These are phyloP conservation scores for Oreortyx pictus DNA, from an alignment of 2,797 vertebrate genomes.

Conservation along the genomic window DNA sequence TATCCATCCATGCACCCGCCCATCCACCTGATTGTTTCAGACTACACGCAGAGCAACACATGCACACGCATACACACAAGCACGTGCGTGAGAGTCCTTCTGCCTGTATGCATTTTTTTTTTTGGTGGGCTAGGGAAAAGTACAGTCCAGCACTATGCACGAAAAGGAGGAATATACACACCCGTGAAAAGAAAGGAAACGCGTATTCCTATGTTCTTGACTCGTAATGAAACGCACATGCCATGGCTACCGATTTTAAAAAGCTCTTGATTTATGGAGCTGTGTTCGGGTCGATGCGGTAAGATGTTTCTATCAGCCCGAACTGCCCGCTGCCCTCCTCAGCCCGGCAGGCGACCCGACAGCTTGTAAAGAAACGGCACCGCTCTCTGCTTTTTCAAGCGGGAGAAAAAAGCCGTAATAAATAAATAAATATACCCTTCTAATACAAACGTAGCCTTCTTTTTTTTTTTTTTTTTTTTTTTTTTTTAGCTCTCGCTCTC, in stretches of 20 bases:
- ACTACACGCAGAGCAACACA: neutral
- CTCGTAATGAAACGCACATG: constrained; percentile 76
- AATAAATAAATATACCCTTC: constrained; percentile 71
- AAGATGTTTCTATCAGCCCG: neutral
- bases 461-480: constrained; percentile 75
- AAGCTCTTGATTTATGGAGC: constrained; percentile 70
- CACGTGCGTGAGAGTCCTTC: neutral
- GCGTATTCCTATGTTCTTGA: constrained; percentile 30
- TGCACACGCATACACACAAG: neutral
- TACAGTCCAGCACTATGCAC: neutral
- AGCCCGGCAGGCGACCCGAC: constrained; percentile 11
- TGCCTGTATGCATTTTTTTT: neutral
- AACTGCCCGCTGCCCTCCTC: neutral
- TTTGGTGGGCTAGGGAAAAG: neutral
- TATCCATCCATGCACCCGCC: too few relatives aligned
- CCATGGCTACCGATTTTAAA: constrained; percentile 65
- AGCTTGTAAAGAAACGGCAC: neutral
- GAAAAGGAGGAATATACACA: constrained; percentile 12
- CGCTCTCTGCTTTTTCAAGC: neutral
- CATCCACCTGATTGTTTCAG: neutral
- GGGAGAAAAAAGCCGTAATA: constrained; percentile 68
- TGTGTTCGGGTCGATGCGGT: constrained; percentile 16
- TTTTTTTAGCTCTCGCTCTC: constrained; percentile 78
- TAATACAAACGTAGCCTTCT: constrained; percentile 79
- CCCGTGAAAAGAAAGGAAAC: constrained; percentile 7